phyloP scores from a whole-genome alignment of 2,888 invertebrate species.

The Trichogramma evanescens region DNA sequence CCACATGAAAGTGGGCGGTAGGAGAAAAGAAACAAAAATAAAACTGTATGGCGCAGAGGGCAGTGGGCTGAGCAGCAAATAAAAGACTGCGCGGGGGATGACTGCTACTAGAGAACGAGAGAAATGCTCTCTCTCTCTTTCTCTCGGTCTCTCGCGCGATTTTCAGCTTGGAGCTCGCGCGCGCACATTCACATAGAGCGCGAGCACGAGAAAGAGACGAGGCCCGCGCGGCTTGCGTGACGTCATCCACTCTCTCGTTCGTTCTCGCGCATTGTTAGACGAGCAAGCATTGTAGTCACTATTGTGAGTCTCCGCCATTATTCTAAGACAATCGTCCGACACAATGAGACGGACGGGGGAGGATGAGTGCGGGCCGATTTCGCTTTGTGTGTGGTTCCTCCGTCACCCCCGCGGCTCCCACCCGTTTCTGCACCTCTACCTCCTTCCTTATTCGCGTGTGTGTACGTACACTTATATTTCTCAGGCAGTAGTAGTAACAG shows the following conservation, averaged over 20 bases:
- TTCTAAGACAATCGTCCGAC: constrained; percentile 49
- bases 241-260: constrained; percentile 35
- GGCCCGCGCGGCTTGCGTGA: constrained; percentile 20
- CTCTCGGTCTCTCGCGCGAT: constrained; percentile 9
- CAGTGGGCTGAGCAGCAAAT: too few species aligned
- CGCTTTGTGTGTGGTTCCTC: constrained; percentile 23
- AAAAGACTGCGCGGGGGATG: too few species aligned
- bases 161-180: neutral
- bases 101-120: neutral
- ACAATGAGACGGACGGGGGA: constrained; percentile 45
- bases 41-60: too few species aligned
- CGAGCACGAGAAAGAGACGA: neutral
- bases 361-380: constrained; percentile 24
- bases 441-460: constrained; percentile 13
- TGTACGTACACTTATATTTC: neutral
- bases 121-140: neutral
- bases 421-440: constrained; percentile 7
- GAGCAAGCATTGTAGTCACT: constrained; percentile 49
- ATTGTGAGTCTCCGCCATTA: constrained; percentile 49
- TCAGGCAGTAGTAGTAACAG: too few species aligned
- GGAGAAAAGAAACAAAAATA: too few species aligned
- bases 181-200: neutral
- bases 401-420: neutral
- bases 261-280: constrained; percentile 44
- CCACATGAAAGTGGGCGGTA: too few species aligned